Percentiles rank a stretch among this genome's conserved stretches.
Evolutionary conservation across 2,113 vertebrate genomes (phyloP).

Genomic region (Baryphthengus martii): DNA sequence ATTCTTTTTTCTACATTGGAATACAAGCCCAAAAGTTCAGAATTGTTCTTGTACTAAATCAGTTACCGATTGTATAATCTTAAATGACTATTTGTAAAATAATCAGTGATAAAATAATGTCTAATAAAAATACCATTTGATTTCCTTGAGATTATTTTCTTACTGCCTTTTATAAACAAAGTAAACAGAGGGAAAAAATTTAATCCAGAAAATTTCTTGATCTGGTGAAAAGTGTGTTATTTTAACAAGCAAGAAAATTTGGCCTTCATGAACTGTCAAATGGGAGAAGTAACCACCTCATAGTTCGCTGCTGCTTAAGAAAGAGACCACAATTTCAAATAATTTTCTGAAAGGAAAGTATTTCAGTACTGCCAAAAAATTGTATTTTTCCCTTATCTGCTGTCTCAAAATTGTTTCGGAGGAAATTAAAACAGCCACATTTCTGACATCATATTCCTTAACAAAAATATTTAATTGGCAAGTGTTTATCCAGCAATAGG

Average conservation of each 20-base stretch:
- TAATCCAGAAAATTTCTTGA: neutral
- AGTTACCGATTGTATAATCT: neutral
- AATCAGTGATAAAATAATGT: neutral
- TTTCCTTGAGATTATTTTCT: neutral
- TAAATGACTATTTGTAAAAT: neutral
- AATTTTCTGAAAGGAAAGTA: neutral
- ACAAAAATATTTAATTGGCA: neutral
- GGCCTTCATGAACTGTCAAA: neutral
- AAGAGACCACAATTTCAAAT: neutral
- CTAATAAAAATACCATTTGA: neutral
- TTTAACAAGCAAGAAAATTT: neutral
- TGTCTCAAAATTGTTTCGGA: neutral
- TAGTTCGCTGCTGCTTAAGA: neutral
- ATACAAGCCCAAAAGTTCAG: neutral
- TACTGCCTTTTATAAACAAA: neutral
- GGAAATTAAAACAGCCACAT: neutral
- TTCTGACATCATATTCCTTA: neutral
- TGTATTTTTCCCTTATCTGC: neutral
- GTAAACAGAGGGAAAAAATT: neutral
- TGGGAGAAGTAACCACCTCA: neutral
- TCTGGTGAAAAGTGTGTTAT: neutral
- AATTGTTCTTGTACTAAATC: neutral
- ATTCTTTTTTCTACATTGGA: neutral
- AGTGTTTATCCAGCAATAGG: neutral
- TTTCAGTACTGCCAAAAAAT: neutral